Conservation (phyloP, 2,797 vertebrate species). For the Lepidocolaptes lacrymiger region DNA sequence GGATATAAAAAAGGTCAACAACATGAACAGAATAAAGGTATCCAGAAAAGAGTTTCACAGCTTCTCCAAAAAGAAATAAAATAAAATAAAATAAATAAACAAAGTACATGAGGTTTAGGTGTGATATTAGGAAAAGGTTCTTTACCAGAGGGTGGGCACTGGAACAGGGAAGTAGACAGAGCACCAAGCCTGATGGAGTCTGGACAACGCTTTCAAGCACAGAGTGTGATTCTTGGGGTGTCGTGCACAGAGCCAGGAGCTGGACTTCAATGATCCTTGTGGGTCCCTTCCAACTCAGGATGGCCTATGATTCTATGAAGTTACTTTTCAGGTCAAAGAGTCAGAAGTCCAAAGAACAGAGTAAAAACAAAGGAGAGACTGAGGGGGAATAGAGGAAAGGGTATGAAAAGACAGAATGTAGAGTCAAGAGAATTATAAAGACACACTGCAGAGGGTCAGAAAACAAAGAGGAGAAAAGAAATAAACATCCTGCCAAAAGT, state of each 20-base stretch:
- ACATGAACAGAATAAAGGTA: not conserved
- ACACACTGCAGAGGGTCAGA: not conserved
- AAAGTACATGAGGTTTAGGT: not conserved
- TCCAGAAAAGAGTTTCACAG: not conserved
- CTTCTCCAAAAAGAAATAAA: not conserved
- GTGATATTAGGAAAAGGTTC: not conserved
- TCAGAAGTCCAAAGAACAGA: not conserved
- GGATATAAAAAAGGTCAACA: not conserved
- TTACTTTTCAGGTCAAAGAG: not conserved
- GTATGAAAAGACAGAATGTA: not conserved
- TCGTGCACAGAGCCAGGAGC: not conserved
- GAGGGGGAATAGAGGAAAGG: not conserved
- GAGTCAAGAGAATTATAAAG: not conserved
- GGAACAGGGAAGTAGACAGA: not conserved
- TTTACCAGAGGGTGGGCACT: not conserved
- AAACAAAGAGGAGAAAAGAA: not conserved
- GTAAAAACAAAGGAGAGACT: not conserved
- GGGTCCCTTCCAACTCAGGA: not conserved
- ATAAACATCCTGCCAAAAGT: not conserved
- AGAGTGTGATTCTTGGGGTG: not conserved
- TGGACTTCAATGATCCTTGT: rapidly evolving
- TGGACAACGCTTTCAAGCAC: not conserved
- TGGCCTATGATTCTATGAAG: not conserved
- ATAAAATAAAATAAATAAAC: not conserved
- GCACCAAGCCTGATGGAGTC: not conserved